Conservation (phyloP, 2,113 vertebrate species). For the Vulpes ferrilata region DNA sequence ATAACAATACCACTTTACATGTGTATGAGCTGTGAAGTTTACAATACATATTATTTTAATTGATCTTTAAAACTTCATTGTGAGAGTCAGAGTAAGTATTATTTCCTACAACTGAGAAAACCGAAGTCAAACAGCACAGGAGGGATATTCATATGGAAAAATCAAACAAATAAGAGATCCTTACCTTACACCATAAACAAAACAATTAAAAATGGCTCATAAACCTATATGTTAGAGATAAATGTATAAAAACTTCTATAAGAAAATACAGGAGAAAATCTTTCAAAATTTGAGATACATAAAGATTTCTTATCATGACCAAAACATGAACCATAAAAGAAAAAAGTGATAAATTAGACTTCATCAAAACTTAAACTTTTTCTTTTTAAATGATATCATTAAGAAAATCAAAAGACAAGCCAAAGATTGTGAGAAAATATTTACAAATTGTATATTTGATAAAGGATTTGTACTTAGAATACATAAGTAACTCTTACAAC, state of each 20-base stretch:
- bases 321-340: conserved; percentile 19
- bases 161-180: not conserved
- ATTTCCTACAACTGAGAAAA: conserved; percentile 51
- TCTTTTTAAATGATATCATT: conserved; percentile 30
- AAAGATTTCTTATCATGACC: conserved; percentile 51
- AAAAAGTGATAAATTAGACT: conserved; percentile 16
- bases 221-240: conserved; percentile 30
- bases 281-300: not conserved
- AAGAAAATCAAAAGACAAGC: conserved; percentile 54
- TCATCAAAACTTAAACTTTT: conserved; percentile 47
- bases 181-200: not conserved
- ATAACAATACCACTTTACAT: not conserved
- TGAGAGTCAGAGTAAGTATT: conserved; percentile 8
- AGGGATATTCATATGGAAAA: conserved; percentile 21
- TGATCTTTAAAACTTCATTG: not conserved
- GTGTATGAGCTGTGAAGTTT: not conserved
- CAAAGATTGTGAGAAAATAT: not conserved
- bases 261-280: conserved; percentile 6
- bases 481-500: conserved; percentile 45
- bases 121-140: conserved; percentile 23
- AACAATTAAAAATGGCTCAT: conserved; percentile 12
- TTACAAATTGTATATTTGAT: not conserved
- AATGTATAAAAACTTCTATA: conserved; percentile 30
- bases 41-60: conserved; percentile 26
- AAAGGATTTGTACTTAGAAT: conserved; percentile 39